These are phyloP conservation scores for Arvicanthis niloticus DNA, from an alignment of 2,113 vertebrate species.

Conservation along the genomic window DNA sequence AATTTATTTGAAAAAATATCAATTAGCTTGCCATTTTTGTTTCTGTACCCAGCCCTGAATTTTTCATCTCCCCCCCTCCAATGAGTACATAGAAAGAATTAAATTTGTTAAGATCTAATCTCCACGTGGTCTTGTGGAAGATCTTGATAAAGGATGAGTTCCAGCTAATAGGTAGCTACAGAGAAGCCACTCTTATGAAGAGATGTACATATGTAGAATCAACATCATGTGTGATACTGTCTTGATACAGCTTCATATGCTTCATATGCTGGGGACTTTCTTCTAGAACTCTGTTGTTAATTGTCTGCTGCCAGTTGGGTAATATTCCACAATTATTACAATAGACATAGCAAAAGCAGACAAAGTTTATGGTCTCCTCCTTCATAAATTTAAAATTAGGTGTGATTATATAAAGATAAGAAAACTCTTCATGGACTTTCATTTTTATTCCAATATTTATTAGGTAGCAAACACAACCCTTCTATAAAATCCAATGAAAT, in stretches of 20 bases:
- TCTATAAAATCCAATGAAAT: not conserved
- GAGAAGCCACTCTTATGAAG: not conserved
- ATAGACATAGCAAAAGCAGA: not conserved
- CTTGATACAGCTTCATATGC: not conserved
- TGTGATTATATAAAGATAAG: constrained; percentile 35
- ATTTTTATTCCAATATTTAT: constrained; percentile 17
- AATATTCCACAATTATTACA: not conserved
- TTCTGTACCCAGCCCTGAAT: not conserved
- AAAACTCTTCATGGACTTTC: not conserved
- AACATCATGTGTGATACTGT: not conserved
- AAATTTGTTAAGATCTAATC: not conserved
- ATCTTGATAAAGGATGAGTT: not conserved
- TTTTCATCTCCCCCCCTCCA: not conserved
- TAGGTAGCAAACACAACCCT: not conserved
- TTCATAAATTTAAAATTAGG: not conserved
- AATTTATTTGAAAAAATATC: constrained; percentile 31
- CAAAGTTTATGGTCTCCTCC: not conserved
- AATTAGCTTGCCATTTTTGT: not conserved
- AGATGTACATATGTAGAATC: not conserved
- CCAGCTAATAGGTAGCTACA: not conserved
- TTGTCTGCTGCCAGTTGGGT: not conserved
- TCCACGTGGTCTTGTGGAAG: not conserved
- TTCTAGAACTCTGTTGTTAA: not conserved
- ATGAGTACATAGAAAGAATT: not conserved
- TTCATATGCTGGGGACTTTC: not conserved